Conservation (phyloP, 2,113 vertebrate species). For the Colaptes auratus region DNA sequence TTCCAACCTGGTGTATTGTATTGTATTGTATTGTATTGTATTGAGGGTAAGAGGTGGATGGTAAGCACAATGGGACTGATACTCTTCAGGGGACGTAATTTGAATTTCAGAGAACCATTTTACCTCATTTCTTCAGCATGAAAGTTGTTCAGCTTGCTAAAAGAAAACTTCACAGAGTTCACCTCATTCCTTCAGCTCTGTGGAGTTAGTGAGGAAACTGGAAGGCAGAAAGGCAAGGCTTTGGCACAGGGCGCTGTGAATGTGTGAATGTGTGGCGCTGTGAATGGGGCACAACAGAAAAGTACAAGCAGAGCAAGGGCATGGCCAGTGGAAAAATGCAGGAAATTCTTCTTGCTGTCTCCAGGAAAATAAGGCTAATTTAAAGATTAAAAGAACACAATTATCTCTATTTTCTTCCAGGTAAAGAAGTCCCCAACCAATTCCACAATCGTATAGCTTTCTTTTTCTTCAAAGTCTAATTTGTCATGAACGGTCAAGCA, state of each 20-base stretch:
- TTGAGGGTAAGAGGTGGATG: not conserved
- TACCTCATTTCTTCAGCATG: not conserved
- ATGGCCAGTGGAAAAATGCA: not conserved
- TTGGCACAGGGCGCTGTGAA: not conserved
- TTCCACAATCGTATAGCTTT: not conserved
- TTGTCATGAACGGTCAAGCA: not conserved
- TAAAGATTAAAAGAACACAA: not conserved
- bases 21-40: too few species aligned
- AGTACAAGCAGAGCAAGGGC: fast-evolving
- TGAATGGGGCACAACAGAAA: not conserved
- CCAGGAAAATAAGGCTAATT: not conserved
- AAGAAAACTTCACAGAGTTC: not conserved
- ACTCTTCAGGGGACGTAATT: not conserved
- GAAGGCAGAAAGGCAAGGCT: not conserved
- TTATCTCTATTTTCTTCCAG: not conserved
- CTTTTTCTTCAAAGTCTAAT: not conserved
- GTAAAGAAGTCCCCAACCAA: not conserved
- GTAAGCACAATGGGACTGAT: not conserved
- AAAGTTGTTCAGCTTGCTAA: not conserved
- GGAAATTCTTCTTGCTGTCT: not conserved
- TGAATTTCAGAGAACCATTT: not conserved
- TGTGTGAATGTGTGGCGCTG: not conserved
- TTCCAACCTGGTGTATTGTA: too few species aligned
- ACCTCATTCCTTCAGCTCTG: not conserved
- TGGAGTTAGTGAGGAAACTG: not conserved